Percentiles rank a stretch among this genome's conserved stretches.
Conservation (phyloP, 2,797 vertebrate species). For the Rhyacichthys aspro region DNA sequence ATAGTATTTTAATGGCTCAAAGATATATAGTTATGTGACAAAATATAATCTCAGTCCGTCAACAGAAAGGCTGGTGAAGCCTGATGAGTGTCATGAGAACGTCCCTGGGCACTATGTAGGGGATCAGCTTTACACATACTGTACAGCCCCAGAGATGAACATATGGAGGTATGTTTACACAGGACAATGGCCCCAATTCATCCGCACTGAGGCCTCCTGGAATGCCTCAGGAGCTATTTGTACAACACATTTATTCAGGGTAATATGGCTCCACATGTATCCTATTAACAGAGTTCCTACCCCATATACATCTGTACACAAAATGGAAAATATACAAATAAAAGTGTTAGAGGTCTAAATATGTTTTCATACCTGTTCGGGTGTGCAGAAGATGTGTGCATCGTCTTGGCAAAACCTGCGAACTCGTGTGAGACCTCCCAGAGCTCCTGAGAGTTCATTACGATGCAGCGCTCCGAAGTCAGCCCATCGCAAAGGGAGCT, state of each 20-base stretch:
- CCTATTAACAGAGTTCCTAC: slow-evolving; percentile 25
- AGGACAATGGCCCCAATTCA: slow-evolving; percentile 71
- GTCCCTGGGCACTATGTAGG: slow-evolving; percentile 14
- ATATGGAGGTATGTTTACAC: slow-evolving; percentile 51
- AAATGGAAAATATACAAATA: not conserved
- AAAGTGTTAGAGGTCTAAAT: not conserved
- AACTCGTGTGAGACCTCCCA: slow-evolving; percentile 89
- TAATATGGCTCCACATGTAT: slow-evolving; percentile 38
- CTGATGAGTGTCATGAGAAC: slow-evolving; percentile 31
- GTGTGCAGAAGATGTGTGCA: slow-evolving; percentile 92
- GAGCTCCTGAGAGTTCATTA: slow-evolving; percentile 86
- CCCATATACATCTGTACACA: not conserved
- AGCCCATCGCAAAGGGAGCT: slow-evolving; percentile 91
- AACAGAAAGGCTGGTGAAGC: slow-evolving; percentile 21
- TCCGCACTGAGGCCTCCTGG: slow-evolving; percentile 53
- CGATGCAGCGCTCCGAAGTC: slow-evolving; percentile 94
- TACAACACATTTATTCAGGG: slow-evolving; percentile 50
- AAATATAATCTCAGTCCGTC: slow-evolving; percentile 13
- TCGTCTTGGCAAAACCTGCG: slow-evolving; percentile 94
- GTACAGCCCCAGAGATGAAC: slow-evolving; percentile 34
- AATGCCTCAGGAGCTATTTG: slow-evolving; percentile 64
- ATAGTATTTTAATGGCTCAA: slow-evolving; percentile 29
- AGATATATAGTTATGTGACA: slow-evolving; percentile 21
- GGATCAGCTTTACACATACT: slow-evolving; percentile 41
- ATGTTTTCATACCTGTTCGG: slow-evolving; percentile 84